Evolutionary conservation across 2,797 vertebrate species (phyloP), one percentile per base, ranked within the genome.

Genomic region (Dipus sagitta): DNA sequence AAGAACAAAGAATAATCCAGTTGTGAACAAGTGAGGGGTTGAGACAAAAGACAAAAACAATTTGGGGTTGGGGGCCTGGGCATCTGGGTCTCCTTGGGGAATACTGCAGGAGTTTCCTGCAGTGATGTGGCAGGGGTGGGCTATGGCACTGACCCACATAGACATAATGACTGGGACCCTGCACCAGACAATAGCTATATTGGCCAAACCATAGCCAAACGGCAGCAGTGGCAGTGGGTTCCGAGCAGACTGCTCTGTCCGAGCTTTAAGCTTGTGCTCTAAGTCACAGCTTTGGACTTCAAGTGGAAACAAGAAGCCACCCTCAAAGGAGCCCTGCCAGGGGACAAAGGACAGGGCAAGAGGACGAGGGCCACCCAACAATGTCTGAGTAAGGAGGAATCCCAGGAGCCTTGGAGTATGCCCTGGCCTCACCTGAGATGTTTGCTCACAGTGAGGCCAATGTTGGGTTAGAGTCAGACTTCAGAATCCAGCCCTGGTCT

Each of bases 61-160:
- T 42, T 62, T 76, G 52, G 30, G 32, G 52, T 1, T 99, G 99
- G 38, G 77, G 7, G 79, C 76, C 52, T 0, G 13, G 78, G 9
- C 9, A 23, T 30, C 28, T 18, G 32, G 8, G 32, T 60, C 62
- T 68, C 32, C 30, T 26, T 1, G 6, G 14, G 18, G 28, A 64
- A 47, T 0, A 0, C 52, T 38, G 23, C 13, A 26, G 64, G 47
- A 87, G 17, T 23, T 24, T 23, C 42, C 71, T 2, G 11, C 54
- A 15, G 11, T 30, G 17, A 1, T 52, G 42, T 32, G 4, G 0
- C 1, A 24, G 47, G 28, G 30, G 32, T 21, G 38, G 28, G 17
- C 82, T 64, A 52, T n/a, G 83, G 38, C 91, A 78, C 26, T 47
- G 60, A 86, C 23, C 47, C 28, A 32, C 60, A 21, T 26, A 70